Evolutionary conservation across 2,888 invertebrate genomes (phyloP).

Genomic region (Nephrotoma flavescens): DNA sequence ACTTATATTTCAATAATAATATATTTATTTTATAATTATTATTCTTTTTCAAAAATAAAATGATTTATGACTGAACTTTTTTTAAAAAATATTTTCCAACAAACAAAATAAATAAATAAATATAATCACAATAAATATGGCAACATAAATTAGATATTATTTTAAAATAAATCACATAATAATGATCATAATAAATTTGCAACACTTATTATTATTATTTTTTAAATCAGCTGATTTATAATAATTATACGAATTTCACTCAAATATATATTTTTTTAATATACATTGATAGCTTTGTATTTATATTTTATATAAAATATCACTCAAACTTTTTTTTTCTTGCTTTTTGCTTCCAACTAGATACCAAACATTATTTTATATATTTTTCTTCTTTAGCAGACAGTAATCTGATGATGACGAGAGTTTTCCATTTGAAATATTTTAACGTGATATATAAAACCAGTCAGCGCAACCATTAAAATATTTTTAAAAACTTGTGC

Average conservation of each 20-base stretch:
- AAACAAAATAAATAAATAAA: not conserved
- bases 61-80: conserved; percentile 1
- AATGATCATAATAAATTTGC: not conserved
- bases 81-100: not conserved
- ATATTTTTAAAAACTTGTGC: not conserved
- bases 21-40: not conserved
- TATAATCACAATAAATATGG: not conserved
- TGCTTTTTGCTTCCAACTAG: not conserved
- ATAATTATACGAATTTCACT: not conserved
- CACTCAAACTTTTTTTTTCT: not conserved
- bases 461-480: not conserved
- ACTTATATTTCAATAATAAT: not conserved
- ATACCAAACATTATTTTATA: not conserved
- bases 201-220: not conserved
- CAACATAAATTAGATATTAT: not conserved
- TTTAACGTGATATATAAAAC: not conserved
- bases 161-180: not conserved
- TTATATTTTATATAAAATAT: not conserved
- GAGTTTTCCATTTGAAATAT: not conserved
- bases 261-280: not conserved
- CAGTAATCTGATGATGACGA: not conserved
- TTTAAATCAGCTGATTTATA: not conserved
- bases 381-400: not conserved
- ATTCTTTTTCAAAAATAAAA: not conserved
- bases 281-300: not conserved